Conservation (phyloP, 2,888 invertebrate species). For the Polydesmus complanatus region DNA sequence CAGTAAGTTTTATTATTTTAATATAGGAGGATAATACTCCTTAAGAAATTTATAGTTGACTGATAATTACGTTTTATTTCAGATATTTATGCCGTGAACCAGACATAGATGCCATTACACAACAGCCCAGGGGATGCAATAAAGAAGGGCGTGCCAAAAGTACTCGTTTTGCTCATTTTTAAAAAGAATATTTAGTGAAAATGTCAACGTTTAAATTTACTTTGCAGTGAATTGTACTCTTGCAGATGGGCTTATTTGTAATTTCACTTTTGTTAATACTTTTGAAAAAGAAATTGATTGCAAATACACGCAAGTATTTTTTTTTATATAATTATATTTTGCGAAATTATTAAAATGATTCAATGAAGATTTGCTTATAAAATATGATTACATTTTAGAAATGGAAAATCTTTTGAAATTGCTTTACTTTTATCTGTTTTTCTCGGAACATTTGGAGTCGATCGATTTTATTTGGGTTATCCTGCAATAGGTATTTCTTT, state of each 20-base stretch:
- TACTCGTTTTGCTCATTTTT: too few species aligned
- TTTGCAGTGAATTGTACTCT: slow-evolving; percentile 65
- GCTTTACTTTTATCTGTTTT: slow-evolving; percentile 87
- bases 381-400: slow-evolving; percentile 42
- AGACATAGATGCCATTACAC: slow-evolving; percentile 70
- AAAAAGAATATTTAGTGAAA: too few species aligned
- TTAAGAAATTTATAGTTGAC: background rate
- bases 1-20: slow-evolving; percentile 21
- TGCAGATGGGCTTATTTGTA: slow-evolving; percentile 67
- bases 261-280: slow-evolving; percentile 59
- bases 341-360: background rate
- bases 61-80: background rate
- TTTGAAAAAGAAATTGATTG: slow-evolving; percentile 74
- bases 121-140: slow-evolving; percentile 68
- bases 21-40: background rate
- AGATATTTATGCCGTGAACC: slow-evolving; percentile 30
- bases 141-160: slow-evolving; percentile 65
- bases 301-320: slow-evolving; percentile 63
- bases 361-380: background rate
- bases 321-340: background rate
- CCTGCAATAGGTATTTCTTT: slow-evolving; percentile 58
- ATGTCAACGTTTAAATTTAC: background rate
- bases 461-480: slow-evolving; percentile 96
- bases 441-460: slow-evolving; percentile 93
- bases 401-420: slow-evolving; percentile 86